A percentile compares a stretch with the other conserved stretches of the same genome.
Evolutionary conservation across 2,797 vertebrate genomes (phyloP).

Genomic region (Platalea minor): DNA sequence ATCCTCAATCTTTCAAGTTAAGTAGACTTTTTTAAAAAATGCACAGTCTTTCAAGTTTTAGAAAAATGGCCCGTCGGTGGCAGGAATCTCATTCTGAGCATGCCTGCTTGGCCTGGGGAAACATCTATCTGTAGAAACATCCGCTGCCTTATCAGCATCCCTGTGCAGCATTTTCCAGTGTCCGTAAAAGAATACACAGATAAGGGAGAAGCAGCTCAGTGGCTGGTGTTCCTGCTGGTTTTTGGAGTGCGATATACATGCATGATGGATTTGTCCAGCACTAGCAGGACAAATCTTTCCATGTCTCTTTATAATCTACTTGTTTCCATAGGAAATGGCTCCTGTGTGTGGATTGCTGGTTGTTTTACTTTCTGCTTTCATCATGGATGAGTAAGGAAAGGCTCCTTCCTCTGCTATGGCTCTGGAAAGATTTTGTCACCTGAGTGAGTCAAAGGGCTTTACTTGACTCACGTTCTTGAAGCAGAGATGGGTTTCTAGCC

Average conservation of each 20-base stretch:
- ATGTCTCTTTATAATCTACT: not conserved
- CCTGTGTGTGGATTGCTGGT: not conserved
- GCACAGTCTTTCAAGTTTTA: not conserved
- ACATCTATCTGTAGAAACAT: not conserved
- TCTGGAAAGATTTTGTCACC: slow-evolving; percentile 10
- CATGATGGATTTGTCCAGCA: not conserved
- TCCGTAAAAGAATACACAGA: not conserved
- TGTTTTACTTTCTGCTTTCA: not conserved
- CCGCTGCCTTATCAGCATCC: not conserved
- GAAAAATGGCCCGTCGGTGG: not conserved
- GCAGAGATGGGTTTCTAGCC: not conserved
- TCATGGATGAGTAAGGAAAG: not conserved
- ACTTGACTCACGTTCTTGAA: not conserved
- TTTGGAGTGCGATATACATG: not conserved
- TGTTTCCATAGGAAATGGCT: slow-evolving; percentile 19
- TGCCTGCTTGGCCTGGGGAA: not conserved
- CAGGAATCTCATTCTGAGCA: not conserved
- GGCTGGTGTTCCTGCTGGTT: not conserved
- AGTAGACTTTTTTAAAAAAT: not conserved
- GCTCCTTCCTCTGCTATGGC: not conserved
- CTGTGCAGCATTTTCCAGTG: not conserved
- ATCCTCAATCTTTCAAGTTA: no score
- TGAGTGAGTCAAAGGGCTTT: not conserved
- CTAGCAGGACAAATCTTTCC: not conserved
- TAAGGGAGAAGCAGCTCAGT: not conserved